These are phyloP conservation scores for Micromussa lordhowensis DNA, from an alignment of 92 coral and sea anemone species.

Conservation along the genomic window DNA sequence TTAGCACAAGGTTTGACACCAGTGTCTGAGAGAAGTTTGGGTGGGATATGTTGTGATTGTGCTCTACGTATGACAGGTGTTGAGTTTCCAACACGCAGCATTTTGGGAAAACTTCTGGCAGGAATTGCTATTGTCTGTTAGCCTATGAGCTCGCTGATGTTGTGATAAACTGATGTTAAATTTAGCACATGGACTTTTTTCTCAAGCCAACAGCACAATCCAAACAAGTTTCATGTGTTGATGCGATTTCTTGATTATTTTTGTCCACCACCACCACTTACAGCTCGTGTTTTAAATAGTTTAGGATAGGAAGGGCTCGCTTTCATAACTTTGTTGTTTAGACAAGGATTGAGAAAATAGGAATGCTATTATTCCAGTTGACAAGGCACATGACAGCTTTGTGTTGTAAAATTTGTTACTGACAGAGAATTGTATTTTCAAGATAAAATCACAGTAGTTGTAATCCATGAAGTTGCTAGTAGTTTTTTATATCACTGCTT, in stretches of 20 bases:
- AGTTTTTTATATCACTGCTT: background rate
- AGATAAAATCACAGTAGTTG: slow-evolving; percentile 15
- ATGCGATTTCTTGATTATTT: slow-evolving; percentile 13
- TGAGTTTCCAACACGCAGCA: slow-evolving; percentile 59
- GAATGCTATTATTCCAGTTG: slow-evolving; percentile 22
- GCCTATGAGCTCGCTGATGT: slow-evolving; percentile 61
- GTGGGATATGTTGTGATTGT: slow-evolving; percentile 44
- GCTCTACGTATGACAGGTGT: slow-evolving; percentile 85
- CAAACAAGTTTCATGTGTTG: background rate
- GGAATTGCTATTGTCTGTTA: slow-evolving; percentile 57
- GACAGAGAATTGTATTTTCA: slow-evolving; percentile 8
- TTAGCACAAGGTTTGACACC: slow-evolving; percentile 3
- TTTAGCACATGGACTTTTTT: slow-evolving; percentile 31
- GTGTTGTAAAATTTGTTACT: slow-evolving; percentile 22
- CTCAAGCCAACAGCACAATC: background rate
- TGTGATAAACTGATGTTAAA: slow-evolving; percentile 36
- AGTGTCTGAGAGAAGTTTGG: slow-evolving; percentile 3
- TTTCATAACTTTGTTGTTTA: slow-evolving; percentile 27
- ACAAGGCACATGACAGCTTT: slow-evolving; percentile 11
- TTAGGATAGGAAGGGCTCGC: slow-evolving; percentile 6
- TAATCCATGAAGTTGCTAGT: background rate
- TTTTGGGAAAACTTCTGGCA: slow-evolving; percentile 60
- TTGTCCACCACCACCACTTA: background rate
- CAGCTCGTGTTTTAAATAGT: slow-evolving; percentile 19
- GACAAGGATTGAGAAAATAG: slow-evolving; percentile 19